Base-by-base conservation (phyloP, 2,888 invertebrate genomes). In the Cryptocheilus praepositus region DNA sequence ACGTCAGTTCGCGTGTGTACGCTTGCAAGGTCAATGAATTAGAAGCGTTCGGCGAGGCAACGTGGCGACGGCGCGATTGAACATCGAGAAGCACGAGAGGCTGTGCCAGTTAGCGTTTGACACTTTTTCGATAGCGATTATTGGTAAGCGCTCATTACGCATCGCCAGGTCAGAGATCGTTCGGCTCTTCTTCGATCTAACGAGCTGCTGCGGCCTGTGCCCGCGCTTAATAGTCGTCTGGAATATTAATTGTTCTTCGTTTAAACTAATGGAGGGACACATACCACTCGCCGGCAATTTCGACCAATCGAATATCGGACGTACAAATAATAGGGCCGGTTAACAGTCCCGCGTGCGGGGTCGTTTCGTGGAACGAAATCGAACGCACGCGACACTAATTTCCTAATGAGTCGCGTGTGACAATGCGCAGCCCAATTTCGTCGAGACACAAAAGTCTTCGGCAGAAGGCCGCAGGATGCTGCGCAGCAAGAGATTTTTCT, bases 221-320 rank as follows among this genome's bases (percentile, higher is more conserved):
- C 11, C 7, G 49, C 49, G 57, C 59, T 68, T 74, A 61, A 71
- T 55, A 66, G 59, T 22, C 71, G 72, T 71, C 74, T 71, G 62
- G 64, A 60, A 66, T 74, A 73, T 77, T 80, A 81, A 80, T 81
- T 72, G 73, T 69, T 70, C 54, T 18, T 56, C 66, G 73, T 60
- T 81, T 71, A 68, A 68, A 58, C 61, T 72, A 73, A 77, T 67
- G 51, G 60, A 59, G 59, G 59, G 58, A 49, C 61, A 61, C 54
- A 61, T 59, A 64, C 57, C 57, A 59, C 36, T 36, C 22, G 16
- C 54, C 13, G 51, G 61, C 62, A 74, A 77, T 80, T 77, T 77
- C 68, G 72, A 64, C 55, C 75, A 73, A 78, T 78, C 73, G 69
- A 74, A 71, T 67, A 61, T 68, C 61, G 67, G 43, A 54, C 64